A percentile compares a stretch with the other conserved stretches of the same genome.
Conservation (phyloP, 2,797 vertebrate species). For the Paratrypauchen microcephalus region DNA sequence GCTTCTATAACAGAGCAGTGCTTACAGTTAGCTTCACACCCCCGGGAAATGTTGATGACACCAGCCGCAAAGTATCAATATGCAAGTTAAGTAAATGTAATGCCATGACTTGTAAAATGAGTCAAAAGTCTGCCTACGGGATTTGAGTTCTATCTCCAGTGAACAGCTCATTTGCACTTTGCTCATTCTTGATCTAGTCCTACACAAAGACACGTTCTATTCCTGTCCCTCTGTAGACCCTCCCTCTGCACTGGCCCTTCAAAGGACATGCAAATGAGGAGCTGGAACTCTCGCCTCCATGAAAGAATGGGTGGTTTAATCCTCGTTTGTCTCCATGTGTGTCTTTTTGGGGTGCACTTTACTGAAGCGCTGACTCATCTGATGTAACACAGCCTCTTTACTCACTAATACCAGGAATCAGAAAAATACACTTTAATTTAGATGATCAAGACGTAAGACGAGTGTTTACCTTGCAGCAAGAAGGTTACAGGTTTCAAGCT, state of each 20-base stretch:
- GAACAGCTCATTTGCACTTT: conserved; percentile 23
- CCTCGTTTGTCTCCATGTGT: background rate
- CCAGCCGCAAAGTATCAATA: no score
- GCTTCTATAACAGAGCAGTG: no score
- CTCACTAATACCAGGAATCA: background rate
- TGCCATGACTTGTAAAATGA: no score
- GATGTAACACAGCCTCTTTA: background rate
- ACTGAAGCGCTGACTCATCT: conserved; percentile 9
- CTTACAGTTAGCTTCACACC: no score
- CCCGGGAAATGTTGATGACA: no score
- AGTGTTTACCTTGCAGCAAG: background rate
- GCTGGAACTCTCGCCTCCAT: conserved; percentile 12
- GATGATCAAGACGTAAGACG: background rate
- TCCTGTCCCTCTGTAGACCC: conserved; percentile 5
- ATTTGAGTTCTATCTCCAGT: background rate
- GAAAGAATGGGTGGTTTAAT: background rate
- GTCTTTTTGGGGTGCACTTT: conserved; percentile 6
- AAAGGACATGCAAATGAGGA: conserved; percentile 52
- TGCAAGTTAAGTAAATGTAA: no score
- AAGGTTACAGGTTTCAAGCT: background rate
- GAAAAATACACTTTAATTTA: background rate
- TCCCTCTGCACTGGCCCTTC: conserved; percentile 28
- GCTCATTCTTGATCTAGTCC: conserved; percentile 10
- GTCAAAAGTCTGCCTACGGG: background rate
- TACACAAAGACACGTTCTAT: conserved; percentile 29